Conservation (phyloP, 2,797 vertebrate species). For the Simalia tracyae region DNA sequence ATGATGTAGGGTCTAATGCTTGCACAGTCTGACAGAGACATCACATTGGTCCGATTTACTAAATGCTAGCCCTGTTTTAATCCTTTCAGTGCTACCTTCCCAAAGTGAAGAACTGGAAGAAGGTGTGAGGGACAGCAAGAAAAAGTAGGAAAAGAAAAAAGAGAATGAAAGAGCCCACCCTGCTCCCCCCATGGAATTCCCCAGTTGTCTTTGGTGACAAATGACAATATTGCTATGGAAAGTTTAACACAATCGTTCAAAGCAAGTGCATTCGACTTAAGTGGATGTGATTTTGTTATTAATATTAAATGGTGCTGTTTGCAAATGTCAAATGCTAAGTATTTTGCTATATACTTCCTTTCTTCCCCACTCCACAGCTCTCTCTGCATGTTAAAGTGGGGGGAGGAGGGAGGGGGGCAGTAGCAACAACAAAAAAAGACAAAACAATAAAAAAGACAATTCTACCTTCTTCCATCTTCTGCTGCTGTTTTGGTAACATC, state of each 20-base stretch:
- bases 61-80: constrained; percentile 62
- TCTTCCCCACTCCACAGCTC: background rate
- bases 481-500: background rate
- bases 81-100: constrained; percentile 42
- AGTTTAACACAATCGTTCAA: constrained; percentile 55
- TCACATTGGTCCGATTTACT: constrained; percentile 70
- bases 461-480: background rate
- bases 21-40: constrained; percentile 75
- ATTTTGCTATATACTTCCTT: constrained; percentile 54
- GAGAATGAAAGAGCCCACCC: background rate
- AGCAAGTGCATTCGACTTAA: constrained; percentile 56
- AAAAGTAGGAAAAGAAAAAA: constrained; percentile 26
- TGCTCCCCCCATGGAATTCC: constrained; percentile 29
- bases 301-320: constrained; percentile 59
- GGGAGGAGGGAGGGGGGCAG: no score
- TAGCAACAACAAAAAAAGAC: background rate
- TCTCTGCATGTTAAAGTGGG: background rate
- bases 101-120: constrained; percentile 42
- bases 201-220: constrained; percentile 45
- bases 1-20: constrained; percentile 78
- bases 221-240: constrained; percentile 50
- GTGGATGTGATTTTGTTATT: constrained; percentile 56
- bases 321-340: constrained; percentile 51
- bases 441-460: background rate
- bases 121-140: background rate